A percentile compares a stretch with the other conserved stretches of the same genome.
phyloP scores from a whole-genome alignment of 2,888 invertebrate genomes.

The Drosophila fungiperda region DNA sequence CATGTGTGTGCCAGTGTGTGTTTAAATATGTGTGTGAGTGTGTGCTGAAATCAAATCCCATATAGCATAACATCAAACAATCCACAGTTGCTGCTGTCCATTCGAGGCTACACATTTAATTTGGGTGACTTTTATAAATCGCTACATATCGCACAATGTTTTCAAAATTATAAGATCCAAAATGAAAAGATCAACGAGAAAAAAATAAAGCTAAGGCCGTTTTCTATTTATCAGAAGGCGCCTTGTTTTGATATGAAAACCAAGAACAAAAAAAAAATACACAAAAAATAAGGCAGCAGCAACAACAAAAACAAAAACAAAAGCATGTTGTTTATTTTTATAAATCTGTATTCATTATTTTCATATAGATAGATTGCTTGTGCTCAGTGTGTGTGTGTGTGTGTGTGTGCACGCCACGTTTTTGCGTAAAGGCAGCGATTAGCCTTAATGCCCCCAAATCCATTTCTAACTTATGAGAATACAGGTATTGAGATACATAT shows the following conservation, averaged over 20 bases:
- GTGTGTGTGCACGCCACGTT: conserved; percentile 18
- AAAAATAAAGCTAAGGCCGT: conserved; percentile 29
- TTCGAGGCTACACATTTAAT: conserved; percentile 68
- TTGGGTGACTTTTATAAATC: conserved; percentile 81
- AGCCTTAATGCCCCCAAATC: conserved; percentile 63
- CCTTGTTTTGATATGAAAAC: conserved; percentile 56
- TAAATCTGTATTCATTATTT: conserved; percentile 48
- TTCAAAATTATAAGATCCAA: conserved; percentile 37
- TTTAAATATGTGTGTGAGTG: not conserved
- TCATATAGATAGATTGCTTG: not conserved
- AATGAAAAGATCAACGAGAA: conserved; percentile 32
- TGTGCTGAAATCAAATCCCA: conserved; percentile 76
- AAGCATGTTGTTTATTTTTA: conserved; percentile 47
- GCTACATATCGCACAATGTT: conserved; percentile 78
- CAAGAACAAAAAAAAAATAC: conserved; percentile 2
- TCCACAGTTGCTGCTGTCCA: conserved; percentile 81
- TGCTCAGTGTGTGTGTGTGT: not conserved
- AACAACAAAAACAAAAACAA: not conserved
- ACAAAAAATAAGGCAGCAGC: conserved; percentile 1
- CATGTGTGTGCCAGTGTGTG: not conserved
- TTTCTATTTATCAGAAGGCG: conserved; percentile 63
- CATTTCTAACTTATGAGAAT: conserved; percentile 46
- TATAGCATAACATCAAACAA: conserved; percentile 76
- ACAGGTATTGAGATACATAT: conserved; percentile 25
- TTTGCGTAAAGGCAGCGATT: conserved; percentile 64